Percentiles rank a stretch among this genome's conserved stretches.
These are phyloP conservation scores for Phortica okadai DNA, from an alignment of 2,888 invertebrate species.

Conservation along the genomic window DNA sequence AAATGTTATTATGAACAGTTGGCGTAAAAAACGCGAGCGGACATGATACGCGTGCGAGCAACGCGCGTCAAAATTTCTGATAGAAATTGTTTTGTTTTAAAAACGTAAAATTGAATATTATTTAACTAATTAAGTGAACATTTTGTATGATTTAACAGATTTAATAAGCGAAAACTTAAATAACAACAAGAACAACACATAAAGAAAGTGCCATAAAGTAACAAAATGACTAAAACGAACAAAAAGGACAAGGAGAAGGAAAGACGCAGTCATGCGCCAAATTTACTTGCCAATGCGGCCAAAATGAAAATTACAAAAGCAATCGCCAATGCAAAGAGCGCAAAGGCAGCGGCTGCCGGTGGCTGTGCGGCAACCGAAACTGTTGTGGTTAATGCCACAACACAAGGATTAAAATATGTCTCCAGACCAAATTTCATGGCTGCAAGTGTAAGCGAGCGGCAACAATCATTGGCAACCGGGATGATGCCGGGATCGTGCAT, in stretches of 20 bases:
- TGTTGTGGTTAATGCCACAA: slow-evolving; percentile 42
- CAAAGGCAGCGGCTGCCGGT: slow-evolving; percentile 33
- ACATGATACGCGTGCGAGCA: slow-evolving; percentile 36
- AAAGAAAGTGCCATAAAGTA: not conserved
- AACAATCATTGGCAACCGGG: not conserved
- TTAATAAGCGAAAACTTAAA: not conserved
- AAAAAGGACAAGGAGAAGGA: slow-evolving; percentile 59
- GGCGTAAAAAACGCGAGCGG: slow-evolving; percentile 66
- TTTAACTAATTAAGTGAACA: too few relatives aligned
- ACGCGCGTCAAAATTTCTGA: slow-evolving; percentile 14
- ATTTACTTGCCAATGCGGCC: slow-evolving; percentile 65
- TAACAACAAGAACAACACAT: not conserved
- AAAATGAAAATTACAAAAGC: slow-evolving; percentile 71
- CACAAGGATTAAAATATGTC: not conserved
- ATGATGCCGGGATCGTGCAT: not conserved
- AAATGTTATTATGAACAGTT: slow-evolving; percentile 59
- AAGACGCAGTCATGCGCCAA: slow-evolving; percentile 34
- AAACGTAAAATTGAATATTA: not conserved
- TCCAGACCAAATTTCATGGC: not conserved
- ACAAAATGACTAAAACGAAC: slow-evolving; percentile 58
- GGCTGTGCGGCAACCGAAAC: slow-evolving; percentile 11
- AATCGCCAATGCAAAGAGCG: slow-evolving; percentile 58
- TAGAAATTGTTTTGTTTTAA: not conserved
- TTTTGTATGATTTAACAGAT: too few relatives aligned
- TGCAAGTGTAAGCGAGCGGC: not conserved